Base-by-base conservation (phyloP, 2,888 invertebrate species). In the Rhingia campestris region DNA sequence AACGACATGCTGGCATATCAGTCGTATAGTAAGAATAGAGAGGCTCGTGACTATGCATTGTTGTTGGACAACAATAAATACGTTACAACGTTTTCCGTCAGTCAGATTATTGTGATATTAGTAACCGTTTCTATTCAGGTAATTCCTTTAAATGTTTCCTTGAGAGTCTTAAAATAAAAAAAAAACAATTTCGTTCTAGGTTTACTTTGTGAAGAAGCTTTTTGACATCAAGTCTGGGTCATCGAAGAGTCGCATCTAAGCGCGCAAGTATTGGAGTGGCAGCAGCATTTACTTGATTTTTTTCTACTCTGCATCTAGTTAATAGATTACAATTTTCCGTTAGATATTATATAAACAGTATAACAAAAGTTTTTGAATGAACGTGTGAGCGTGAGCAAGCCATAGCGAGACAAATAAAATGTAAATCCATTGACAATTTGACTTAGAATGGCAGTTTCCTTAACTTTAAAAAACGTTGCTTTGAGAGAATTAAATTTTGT, bases 11-110 rank as follows among this genome's bases (percentile, higher is more conserved):
- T 96, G 33, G 95, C 96, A 88, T 95, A 94, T 88, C 97, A 97
- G 89, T 96, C 97, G 88, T 94, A 96, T 88, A 95, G 95, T 39
- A 92, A 96, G 88, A 95, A 96, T 59, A 93, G 95, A 75, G 97
- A 97, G 89, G 94, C 96, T 0, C 93, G 97, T 81, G 97, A 98
- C 91, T 95, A 94, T 89, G 96, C 96, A 88, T 91, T 97, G 84
- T 91, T 98, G 32, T 89, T 94, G 85, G 96, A 96, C 89, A 98
- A 97, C 90, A 96, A 97, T 90, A 92, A 93, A 4, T 97, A 97
- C 90, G 96, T 98, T n/a, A 93, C 96, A 82, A 94, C 94, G 80
- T 98, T 98, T 96, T 98, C 98, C 0, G 88, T 98, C 3, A 93
- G 95, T 63, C 98, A 98, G 92, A 96, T 98, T 86, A 75, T 95